These are phyloP conservation scores for Drosophila planitibia DNA, from an alignment of 2,888 invertebrate species.

Conservation along the genomic window DNA sequence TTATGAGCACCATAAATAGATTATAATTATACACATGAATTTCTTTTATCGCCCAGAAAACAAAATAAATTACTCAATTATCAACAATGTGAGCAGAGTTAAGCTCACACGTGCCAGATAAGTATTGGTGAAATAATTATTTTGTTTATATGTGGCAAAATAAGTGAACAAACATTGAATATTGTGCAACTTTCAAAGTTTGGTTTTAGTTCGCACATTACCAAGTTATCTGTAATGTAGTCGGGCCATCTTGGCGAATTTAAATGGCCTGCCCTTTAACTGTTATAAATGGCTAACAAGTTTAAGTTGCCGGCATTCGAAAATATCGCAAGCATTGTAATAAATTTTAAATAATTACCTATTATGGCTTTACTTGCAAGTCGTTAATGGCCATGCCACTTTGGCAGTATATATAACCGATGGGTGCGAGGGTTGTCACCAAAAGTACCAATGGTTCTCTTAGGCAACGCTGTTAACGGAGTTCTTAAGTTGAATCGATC, in stretches of 20 bases:
- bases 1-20: constrained; percentile 42
- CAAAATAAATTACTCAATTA: constrained; percentile 2
- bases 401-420: constrained; percentile 1
- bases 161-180: background rate
- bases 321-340: constrained; percentile 66
- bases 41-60: constrained; percentile 12
- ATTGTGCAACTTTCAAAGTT: constrained; percentile 6
- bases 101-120: constrained; percentile 29
- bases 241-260: constrained; percentile 12
- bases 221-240: constrained; percentile 2
- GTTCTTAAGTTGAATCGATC: background rate
- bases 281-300: constrained; percentile 23
- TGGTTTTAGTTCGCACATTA: constrained; percentile 18
- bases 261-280: constrained; percentile 37
- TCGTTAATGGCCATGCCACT: constrained; percentile 37
- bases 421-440: constrained; percentile 14
- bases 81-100: constrained; percentile 9
- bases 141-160: background rate
- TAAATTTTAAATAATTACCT: constrained; percentile 85
- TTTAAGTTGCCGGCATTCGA: constrained; percentile 26
- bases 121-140: background rate
- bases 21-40: constrained; percentile 34
- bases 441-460: background rate
- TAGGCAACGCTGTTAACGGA: background rate
- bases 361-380: constrained; percentile 76